Base-by-base conservation (phyloP, 2,113 vertebrate genomes). In the Lonchura striata region DNA sequence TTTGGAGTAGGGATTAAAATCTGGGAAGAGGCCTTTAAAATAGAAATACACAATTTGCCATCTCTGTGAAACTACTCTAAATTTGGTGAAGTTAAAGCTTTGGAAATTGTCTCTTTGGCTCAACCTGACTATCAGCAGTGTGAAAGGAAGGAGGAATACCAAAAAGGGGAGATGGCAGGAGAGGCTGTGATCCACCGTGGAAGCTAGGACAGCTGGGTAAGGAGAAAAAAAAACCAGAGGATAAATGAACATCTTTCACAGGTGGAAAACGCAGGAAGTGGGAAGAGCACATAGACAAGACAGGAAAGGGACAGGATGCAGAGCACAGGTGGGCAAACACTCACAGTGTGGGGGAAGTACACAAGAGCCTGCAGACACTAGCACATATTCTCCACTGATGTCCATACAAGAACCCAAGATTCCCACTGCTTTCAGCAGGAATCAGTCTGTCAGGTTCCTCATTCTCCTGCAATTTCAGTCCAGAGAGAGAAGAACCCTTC, bases 251-350 rank as follows among this genome's bases (percentile, higher is more conserved):
- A 72, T 63, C 23, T 21, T 69, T 42, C 49, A 37, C 15, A 49
- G 22, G 24, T 37, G 10, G 52, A 24, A 86, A 91, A 39, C 0
- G 0, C 22, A 57, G 16, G 15, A 39, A 46, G 15, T 22, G 4
- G 15, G 68, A 76, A 82, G n/a, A 71, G 47, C 1, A 2, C 4
- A 3, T 1, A 77, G 53, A 50, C 21, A 74, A 33, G 52, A 64
- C 24, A 41, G 41, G 39, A 94, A 50, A 53, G 16, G 6, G 44
- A 46, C 17, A 42, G 37, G 33, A 37, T 0, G 0, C 5, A 70
- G 42, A 52, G 27, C 30, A 63, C 1, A 10, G 2, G 11, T 17
- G 4, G 8, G 47, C 21, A 57, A 85, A 56, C 10, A 71, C 18
- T 69, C 42, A 25, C 2, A 11, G 64, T 65, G n/a, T 19, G 25